These are phyloP conservation scores for Sebastes trivittatus DNA, from an alignment of 2,797 vertebrate species.

Conservation along the genomic window DNA sequence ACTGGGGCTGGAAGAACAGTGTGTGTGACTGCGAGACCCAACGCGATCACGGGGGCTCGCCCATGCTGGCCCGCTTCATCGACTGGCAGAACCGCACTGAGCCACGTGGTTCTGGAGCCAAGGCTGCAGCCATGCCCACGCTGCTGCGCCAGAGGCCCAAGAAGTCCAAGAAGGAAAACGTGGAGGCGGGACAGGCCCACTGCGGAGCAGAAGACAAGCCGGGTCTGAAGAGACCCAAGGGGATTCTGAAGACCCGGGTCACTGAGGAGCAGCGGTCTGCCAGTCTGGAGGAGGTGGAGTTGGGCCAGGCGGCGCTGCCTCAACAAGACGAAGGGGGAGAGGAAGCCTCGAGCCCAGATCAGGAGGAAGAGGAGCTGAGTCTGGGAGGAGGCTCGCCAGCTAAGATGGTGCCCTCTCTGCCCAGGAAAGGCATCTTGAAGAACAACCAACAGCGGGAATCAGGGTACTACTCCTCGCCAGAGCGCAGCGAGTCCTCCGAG, in stretches of 20 bases:
- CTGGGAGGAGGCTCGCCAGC: conserved; percentile 79
- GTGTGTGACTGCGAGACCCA: conserved; percentile 96
- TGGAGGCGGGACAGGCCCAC: conserved; percentile 84
- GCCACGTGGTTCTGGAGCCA: conserved; percentile 84
- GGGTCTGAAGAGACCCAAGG: conserved; percentile 93
- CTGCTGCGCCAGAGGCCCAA: conserved; percentile 90
- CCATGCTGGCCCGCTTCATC: conserved; percentile 93
- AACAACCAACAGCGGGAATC: conserved; percentile 98
- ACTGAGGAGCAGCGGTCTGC: conserved; percentile 90
- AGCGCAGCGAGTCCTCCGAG: conserved; percentile 96
- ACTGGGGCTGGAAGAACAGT: conserved; percentile 98
- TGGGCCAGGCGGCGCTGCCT: conserved; percentile 78
- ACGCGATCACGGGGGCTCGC: conserved; percentile 88
- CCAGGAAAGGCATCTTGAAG: conserved; percentile 98
- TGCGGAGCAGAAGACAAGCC: conserved; percentile 84
- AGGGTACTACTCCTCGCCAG: conserved; percentile 98
- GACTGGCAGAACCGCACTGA: conserved; percentile 98
- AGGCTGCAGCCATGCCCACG: conserved; percentile 81
- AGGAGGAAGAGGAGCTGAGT: conserved; percentile 76
- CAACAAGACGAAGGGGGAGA: conserved; percentile 78
- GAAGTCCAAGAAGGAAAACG: conserved; percentile 96
- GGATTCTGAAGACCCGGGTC: conserved; percentile 94
- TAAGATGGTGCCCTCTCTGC: conserved; percentile 88
- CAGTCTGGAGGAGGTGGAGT: conserved; percentile 87
- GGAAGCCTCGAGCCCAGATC: conserved; percentile 78